Evolutionary conservation across 2,113 vertebrate species (phyloP).

Genomic region (Mobula birostris): DNA sequence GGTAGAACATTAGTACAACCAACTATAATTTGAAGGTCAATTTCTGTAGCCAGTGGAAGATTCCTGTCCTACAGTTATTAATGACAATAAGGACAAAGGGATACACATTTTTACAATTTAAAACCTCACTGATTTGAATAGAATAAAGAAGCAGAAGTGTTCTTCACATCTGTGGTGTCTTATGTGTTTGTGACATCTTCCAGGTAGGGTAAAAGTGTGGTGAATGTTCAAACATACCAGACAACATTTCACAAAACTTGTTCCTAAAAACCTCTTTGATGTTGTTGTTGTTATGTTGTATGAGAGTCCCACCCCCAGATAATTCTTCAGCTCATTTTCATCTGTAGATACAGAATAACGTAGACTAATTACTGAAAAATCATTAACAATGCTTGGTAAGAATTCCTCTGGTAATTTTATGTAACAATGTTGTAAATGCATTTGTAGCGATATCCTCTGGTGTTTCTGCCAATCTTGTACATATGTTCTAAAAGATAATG

Average conservation of each 20-base stretch:
- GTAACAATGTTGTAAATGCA: background rate
- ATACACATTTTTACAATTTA: background rate
- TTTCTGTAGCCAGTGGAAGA: no score
- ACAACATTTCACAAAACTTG: background rate
- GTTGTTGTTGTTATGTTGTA: background rate
- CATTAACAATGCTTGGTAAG: background rate
- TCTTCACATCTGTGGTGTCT: background rate
- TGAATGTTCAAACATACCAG: background rate
- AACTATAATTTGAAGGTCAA: no score
- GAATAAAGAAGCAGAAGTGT: background rate
- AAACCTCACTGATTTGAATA: background rate
- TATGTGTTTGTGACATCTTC: background rate
- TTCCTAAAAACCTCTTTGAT: background rate
- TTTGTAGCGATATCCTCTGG: background rate
- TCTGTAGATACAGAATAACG: background rate
- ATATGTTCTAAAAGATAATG: background rate
- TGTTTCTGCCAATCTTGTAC: constrained; percentile 4
- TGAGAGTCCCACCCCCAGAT: background rate
- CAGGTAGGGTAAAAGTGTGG: background rate
- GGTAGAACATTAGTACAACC: no score
- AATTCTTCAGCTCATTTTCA: constrained; percentile 1
- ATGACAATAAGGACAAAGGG: background rate
- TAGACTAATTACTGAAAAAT: background rate
- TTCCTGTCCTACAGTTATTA: no score
- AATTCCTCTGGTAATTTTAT: background rate